Evolutionary conservation across 2,888 invertebrate genomes (phyloP).

Genomic region (Seira ritae): DNA sequence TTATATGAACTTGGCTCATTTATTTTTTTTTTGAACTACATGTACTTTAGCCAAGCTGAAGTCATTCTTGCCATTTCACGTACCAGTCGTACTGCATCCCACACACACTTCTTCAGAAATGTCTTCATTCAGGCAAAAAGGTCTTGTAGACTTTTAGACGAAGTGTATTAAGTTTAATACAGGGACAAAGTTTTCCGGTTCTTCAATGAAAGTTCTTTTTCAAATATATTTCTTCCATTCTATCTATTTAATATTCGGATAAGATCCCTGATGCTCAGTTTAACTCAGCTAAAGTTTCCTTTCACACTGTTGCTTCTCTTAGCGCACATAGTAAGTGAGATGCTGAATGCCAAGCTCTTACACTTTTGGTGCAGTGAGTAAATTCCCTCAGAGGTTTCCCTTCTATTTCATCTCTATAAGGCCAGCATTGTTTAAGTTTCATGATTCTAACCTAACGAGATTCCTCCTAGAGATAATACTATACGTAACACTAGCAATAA

Average conservation of each 20-base stretch:
- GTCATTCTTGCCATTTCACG: too few species aligned
- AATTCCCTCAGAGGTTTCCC: constrained; percentile 61
- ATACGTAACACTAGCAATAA: not conserved
- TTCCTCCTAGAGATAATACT: not conserved
- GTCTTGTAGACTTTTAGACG: too few species aligned
- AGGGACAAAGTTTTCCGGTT: too few species aligned
- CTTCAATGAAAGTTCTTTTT: too few species aligned
- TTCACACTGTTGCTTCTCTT: not conserved
- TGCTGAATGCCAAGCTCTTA: not conserved
- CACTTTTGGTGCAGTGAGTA: not conserved
- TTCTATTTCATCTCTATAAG: constrained; percentile 64
- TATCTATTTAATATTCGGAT: too few species aligned
- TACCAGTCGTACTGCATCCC: not conserved
- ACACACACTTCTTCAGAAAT: not conserved
- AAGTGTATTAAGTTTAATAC: too few species aligned
- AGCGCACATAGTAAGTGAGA: not conserved
- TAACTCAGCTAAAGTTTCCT: not conserved
- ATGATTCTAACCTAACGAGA: not conserved
- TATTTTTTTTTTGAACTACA: too few species aligned
- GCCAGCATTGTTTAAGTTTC: constrained; percentile 38
- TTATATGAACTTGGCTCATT: too few species aligned
- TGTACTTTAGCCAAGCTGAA: too few species aligned
- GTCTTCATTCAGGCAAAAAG: not conserved
- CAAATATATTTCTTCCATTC: too few species aligned
- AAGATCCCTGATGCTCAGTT: not conserved